Percentiles rank a stretch among this genome's conserved stretches.
phyloP scores from a whole-genome alignment of 2,888 invertebrate genomes.

The Tiliacea aurago region DNA sequence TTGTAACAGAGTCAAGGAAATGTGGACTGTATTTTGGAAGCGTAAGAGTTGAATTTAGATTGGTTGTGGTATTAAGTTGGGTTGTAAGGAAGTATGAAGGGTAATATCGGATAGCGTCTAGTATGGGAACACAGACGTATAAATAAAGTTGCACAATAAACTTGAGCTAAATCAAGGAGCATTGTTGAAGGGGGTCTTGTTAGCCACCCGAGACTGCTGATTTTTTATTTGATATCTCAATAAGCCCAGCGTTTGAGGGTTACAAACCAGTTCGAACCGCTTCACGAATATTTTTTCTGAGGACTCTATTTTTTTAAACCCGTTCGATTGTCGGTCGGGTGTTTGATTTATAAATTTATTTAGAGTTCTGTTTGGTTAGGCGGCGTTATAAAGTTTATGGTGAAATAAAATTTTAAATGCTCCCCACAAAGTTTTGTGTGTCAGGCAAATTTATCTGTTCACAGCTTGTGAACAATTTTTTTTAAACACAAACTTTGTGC shows the following conservation, averaged over 20 bases:
- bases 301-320: constrained; percentile 68
- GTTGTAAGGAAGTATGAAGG: constrained; percentile 60
- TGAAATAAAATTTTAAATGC: constrained; percentile 70
- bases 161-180: constrained; percentile 88
- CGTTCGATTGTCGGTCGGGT: constrained; percentile 72
- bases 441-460: constrained; percentile 65
- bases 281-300: constrained; percentile 74
- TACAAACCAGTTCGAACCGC: constrained; percentile 77
- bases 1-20: constrained; percentile 9
- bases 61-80: constrained; percentile 12
- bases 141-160: constrained; percentile 90
- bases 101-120: constrained; percentile 80
- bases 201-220: constrained; percentile 87
- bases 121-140: constrained; percentile 83
- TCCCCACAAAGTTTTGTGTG: constrained; percentile 65
- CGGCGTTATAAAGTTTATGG: constrained; percentile 79
- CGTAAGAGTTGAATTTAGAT: constrained; percentile 49
- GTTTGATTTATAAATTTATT: constrained; percentile 88
- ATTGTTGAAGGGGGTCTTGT: constrained; percentile 87
- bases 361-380: constrained; percentile 81
- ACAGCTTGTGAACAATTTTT: constrained; percentile 52
- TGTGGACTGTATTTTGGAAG: neutral
- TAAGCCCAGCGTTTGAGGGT: constrained; percentile 84
- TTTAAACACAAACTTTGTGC: constrained; percentile 53
- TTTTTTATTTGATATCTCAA: constrained; percentile 91